Evolutionary conservation across 2,888 invertebrate genomes (phyloP), one percentile per base, ranked within the genome.

Genomic region (Leucozona laternaria): DNA sequence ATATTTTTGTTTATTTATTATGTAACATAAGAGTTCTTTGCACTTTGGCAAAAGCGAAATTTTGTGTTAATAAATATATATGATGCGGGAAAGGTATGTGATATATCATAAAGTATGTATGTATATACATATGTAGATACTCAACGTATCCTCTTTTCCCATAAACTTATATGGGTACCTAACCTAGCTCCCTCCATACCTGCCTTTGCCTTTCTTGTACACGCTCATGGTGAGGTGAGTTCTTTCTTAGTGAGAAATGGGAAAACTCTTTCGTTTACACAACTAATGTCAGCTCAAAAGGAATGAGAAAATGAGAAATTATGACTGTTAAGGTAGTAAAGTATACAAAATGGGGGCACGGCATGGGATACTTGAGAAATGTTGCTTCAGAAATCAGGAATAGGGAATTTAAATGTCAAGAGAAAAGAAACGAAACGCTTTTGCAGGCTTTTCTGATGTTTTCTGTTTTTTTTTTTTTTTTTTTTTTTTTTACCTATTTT

Each of bases 1-100:
- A 76, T 77, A 53, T 71, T 76, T 85, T 80, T 85, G 66, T 85
- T 77, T 77, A 85, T 85, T 77, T 80, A 28, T 77, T 68, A 66
- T 76, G 37, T 34, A 34, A 50, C 50, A 28, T 22, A 20, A 50
- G 66, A 85, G 84, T 80, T 80, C 80, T 77, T 68, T 77, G 84
- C 80, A 80, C 84, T 85, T 80, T 80, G 62, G 58, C 4, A 17
- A 72, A 72, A 85, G 68, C 68, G 55, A 77, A 72, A 72, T 55
- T 79, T 53, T 79, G 71, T 84, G 79, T 75, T 62, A 66, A 64
- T 62, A 60, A 37, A 76, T 77, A 55, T 80, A 66, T 37, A 73
- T 50, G 10, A 55, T 43, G 15, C 22, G 20, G 4, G 8, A 11
- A 43, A 58, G 11, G 58, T 13, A 58, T 8, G 31, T 50, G 37